Percentiles rank a stretch among this genome's conserved stretches.
phyloP scores from a whole-genome alignment of 2,113 vertebrate species.

The Strigops habroptila region DNA sequence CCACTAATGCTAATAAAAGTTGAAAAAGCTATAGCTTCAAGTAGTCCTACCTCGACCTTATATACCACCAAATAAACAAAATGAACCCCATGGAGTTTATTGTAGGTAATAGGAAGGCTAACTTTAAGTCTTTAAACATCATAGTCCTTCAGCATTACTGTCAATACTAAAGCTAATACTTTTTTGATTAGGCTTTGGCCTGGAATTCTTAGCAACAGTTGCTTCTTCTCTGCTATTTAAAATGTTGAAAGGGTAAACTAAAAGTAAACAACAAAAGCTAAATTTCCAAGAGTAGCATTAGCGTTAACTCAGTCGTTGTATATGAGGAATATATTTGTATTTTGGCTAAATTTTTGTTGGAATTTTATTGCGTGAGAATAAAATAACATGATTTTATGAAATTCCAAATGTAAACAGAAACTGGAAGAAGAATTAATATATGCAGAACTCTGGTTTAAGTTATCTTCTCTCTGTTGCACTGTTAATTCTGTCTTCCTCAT shows the following conservation, averaged over 20 bases:
- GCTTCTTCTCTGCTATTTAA: neutral
- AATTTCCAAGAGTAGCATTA: neutral
- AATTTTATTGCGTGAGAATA: neutral
- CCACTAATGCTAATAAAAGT: neutral
- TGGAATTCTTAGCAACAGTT: neutral
- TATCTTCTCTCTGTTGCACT: neutral
- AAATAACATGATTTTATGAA: neutral
- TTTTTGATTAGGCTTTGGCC: neutral
- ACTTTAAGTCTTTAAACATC: neutral
- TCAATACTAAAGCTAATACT: neutral
- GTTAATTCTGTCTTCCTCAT: neutral
- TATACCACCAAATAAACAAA: neutral
- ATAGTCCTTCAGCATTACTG: neutral
- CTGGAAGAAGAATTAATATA: neutral
- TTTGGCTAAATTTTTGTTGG: neutral
- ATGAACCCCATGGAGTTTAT: neutral
- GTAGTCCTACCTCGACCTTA: neutral
- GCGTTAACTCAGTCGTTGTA: neutral
- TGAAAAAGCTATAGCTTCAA: neutral
- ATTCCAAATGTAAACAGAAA: neutral
- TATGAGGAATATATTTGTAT: neutral
- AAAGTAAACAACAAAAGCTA: neutral
- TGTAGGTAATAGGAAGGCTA: neutral
- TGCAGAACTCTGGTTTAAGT: neutral
- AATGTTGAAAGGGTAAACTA: neutral